Conservation (phyloP, 2,797 vertebrate species). For the Myripristis jacobus region DNA sequence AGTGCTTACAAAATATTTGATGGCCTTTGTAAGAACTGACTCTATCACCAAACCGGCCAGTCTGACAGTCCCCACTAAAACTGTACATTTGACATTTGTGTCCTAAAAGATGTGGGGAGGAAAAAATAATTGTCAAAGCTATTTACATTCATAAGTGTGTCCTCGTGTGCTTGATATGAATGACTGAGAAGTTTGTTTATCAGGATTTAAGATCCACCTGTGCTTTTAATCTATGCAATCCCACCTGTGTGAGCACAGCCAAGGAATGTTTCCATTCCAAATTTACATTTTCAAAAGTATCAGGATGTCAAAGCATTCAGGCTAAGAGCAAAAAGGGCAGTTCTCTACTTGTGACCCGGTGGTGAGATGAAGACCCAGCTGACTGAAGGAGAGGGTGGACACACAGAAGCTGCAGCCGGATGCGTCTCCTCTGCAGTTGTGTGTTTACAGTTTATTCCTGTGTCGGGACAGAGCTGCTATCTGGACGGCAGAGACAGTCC, state of each 20-base stretch:
- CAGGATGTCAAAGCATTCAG: background rate
- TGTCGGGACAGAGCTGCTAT: background rate
- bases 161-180: background rate
- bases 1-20: conserved; percentile 53
- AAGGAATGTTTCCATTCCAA: background rate
- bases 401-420: background rate
- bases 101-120: background rate
- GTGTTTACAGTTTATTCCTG: conserved; percentile 2
- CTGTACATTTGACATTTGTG: conserved; percentile 13
- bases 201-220: background rate
- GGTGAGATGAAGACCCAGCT: background rate
- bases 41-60: background rate
- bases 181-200: background rate
- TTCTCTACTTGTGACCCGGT: background rate
- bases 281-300: background rate
- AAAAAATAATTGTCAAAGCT: background rate
- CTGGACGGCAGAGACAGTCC: background rate
- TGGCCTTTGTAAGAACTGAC: background rate
- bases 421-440: background rate
- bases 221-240: background rate
- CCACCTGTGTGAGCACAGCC: no score
- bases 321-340: background rate
- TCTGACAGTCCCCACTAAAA: background rate
- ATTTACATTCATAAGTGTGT: conserved; percentile 17
- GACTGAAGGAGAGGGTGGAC: background rate